phyloP scores from a whole-genome alignment of 1,140 invertebrate genomes.

The Sycobia sp. region DNA sequence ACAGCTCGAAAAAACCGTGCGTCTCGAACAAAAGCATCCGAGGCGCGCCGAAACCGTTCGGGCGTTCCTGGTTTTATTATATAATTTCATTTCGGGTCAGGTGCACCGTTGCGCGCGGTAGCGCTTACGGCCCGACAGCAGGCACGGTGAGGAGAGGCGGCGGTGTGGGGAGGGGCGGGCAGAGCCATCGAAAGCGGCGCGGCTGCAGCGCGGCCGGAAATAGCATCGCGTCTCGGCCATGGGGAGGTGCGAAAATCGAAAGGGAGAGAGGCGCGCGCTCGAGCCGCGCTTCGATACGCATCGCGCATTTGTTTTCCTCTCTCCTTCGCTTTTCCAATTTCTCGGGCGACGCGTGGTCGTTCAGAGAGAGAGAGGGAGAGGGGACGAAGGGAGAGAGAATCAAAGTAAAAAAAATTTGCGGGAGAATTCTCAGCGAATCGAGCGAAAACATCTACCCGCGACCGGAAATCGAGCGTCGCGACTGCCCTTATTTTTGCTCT shows the following conservation, averaged over 20 bases:
- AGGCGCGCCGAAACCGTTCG: no score
- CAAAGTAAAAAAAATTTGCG: slow-evolving; percentile 3
- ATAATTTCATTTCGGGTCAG: slow-evolving; percentile 25
- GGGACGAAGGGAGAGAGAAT: not conserved
- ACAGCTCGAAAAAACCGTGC: not conserved
- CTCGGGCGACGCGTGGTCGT: no score
- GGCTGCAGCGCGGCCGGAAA: slow-evolving; percentile 22
- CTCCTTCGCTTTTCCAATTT: slow-evolving; percentile 1
- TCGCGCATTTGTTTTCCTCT: slow-evolving; percentile 27
- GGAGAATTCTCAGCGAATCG: slow-evolving; percentile 4
- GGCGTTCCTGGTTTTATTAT: not conserved
- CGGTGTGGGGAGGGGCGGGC: no score
- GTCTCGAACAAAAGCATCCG: no score
- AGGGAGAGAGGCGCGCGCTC: slow-evolving; percentile 1
- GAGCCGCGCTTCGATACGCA: slow-evolving; percentile 22
- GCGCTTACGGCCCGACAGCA: no score
- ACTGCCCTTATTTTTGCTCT: not conserved
- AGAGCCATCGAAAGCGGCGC: no score
- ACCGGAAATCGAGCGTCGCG: slow-evolving; percentile 44
- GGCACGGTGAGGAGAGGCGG: no score
- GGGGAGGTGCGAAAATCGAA: slow-evolving; percentile 33
- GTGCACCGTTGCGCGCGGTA: no score
- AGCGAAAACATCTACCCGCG: slow-evolving; percentile 43
- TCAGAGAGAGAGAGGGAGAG: no score
- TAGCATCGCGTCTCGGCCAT: slow-evolving; percentile 30